Conservation (phyloP, 1,140 invertebrate genomes). For the Drosophila repletoides region DNA sequence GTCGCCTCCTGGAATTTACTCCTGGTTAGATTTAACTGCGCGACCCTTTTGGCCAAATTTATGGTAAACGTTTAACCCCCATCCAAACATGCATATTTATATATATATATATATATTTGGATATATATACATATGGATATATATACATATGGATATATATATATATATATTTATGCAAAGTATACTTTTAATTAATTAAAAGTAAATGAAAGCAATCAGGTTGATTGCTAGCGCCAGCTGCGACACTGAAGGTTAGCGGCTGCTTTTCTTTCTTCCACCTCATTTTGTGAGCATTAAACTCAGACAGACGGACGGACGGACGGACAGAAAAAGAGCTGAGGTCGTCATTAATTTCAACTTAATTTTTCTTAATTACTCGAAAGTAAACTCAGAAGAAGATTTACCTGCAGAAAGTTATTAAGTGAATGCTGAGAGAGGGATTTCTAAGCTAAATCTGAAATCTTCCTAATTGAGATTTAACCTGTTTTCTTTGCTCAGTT, state of each 20-base stretch:
- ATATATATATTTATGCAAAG: background rate
- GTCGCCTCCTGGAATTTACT: background rate
- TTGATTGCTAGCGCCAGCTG: slow-evolving; percentile 52
- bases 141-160: background rate
- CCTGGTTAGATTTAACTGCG: slow-evolving; percentile 19
- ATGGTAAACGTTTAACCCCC: slow-evolving; percentile 9
- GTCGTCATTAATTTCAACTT: no score
- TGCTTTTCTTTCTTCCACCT: no score
- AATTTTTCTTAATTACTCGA: no score
- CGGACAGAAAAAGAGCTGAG: no score
- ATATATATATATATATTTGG: background rate
- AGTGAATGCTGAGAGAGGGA: no score
- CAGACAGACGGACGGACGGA: no score
- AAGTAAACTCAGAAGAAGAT: no score
- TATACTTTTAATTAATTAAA: slow-evolving; percentile 74
- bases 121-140: slow-evolving; percentile 1
- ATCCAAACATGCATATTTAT: background rate
- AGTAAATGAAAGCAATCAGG: slow-evolving; percentile 77
- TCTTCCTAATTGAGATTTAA: no score
- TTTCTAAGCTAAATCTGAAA: no score
- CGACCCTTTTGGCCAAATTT: slow-evolving; percentile 17
- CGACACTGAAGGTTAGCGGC: background rate
- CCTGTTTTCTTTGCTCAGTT: no score
- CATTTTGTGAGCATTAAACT: no score
- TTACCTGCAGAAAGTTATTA: no score